These are phyloP conservation scores for Morone saxatilis DNA, from an alignment of 2,113 vertebrate species.

Conservation along the genomic window DNA sequence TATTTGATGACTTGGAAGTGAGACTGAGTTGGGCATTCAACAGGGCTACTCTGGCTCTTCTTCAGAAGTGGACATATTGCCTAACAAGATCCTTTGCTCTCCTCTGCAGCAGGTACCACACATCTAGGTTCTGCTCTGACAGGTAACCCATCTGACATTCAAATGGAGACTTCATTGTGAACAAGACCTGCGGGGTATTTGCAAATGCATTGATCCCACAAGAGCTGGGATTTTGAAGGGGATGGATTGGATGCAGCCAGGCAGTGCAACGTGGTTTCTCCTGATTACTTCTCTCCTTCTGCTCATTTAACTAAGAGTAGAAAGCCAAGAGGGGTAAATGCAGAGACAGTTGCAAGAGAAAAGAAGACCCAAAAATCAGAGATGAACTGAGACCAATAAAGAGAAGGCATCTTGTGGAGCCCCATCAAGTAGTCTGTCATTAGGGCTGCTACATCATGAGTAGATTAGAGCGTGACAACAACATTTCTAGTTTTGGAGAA, in stretches of 20 bases:
- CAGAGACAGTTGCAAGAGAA: neutral
- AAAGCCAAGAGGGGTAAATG: conserved; percentile 18
- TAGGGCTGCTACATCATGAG: neutral
- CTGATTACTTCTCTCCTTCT: conserved; percentile 54
- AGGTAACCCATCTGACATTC: conserved; percentile 64
- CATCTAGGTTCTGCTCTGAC: conserved; percentile 44
- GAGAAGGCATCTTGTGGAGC: conserved; percentile 7
- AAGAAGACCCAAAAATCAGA: conserved; percentile 9
- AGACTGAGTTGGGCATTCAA: conserved; percentile 3
- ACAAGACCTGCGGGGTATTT: conserved; percentile 53
- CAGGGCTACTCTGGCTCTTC: neutral
- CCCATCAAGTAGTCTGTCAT: neutral
- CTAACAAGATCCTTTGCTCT: conserved; percentile 49
- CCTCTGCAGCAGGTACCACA: conserved; percentile 8
- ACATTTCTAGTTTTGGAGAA: neutral
- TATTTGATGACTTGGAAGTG: too few relatives aligned
- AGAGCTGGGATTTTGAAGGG: conserved; percentile 45
- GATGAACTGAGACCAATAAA: conserved; percentile 1
- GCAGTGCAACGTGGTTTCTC: conserved; percentile 46
- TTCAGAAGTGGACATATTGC: conserved; percentile 23
- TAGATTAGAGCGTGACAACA: neutral
- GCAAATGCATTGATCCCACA: conserved; percentile 63
- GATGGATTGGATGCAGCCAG: conserved; percentile 57
- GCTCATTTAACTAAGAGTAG: conserved; percentile 48
- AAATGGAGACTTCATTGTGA: conserved; percentile 46